These are phyloP conservation scores for Cephus spinipes DNA, from an alignment of 2,888 invertebrate genomes.

Conservation along the genomic window DNA sequence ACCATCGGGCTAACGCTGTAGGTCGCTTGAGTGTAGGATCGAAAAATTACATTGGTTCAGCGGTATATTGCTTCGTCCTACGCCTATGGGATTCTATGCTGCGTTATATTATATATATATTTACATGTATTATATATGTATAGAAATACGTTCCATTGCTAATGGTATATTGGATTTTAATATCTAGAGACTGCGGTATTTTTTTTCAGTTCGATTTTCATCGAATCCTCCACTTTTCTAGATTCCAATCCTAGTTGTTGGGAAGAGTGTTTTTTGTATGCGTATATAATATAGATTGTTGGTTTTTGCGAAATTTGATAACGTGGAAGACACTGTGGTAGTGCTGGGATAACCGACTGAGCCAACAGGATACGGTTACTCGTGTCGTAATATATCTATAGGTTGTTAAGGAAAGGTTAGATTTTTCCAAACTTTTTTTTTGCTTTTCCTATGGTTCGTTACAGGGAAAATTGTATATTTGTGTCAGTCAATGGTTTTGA, in stretches of 20 bases:
- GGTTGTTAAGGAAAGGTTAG: not conserved
- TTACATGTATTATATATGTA: too few species aligned
- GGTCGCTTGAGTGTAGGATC: not conserved
- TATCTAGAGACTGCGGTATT: not conserved
- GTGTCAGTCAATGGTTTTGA: not conserved
- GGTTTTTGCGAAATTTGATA: not conserved
- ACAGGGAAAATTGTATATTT: not conserved
- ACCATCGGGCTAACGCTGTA: slow-evolving; percentile 1
- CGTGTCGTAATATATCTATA: not conserved
- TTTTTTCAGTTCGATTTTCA: not conserved
- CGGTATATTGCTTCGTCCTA: not conserved
- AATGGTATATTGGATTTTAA: not conserved
- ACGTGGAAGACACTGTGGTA: not conserved
- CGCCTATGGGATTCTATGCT: not conserved
- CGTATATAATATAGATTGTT: not conserved
- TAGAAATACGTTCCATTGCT: not conserved
- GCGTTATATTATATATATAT: too few species aligned
- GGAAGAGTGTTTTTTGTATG: not conserved
- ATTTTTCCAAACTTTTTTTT: not conserved
- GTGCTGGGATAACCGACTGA: not conserved
- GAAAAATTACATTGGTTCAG: not conserved
- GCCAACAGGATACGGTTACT: not conserved
- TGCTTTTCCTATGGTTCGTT: not conserved
- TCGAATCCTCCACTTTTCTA: not conserved
- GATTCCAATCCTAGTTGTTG: not conserved